These are phyloP conservation scores for Perizoma affinitatum DNA, from an alignment of 2,888 invertebrate genomes.

Conservation along the genomic window DNA sequence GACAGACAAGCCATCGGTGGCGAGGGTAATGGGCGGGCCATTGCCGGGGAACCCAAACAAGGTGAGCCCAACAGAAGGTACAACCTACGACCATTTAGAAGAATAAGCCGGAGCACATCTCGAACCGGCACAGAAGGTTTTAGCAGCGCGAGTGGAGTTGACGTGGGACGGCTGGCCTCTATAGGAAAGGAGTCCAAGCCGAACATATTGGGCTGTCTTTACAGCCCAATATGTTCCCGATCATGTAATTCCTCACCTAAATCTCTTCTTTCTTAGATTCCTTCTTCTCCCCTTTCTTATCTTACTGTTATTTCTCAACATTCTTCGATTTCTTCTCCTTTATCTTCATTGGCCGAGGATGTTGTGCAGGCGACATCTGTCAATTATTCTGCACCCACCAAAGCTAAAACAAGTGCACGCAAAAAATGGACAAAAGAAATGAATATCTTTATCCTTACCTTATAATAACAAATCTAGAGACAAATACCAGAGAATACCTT, in stretches of 20 bases:
- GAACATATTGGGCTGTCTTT: not conserved
- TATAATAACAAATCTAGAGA: too few relatives aligned
- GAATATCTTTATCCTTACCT: too few relatives aligned
- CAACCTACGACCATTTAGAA: slow-evolving; percentile 7
- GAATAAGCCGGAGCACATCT: slow-evolving; percentile 4
- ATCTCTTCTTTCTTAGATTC: slow-evolving; percentile 7
- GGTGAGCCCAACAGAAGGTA: slow-evolving; percentile 5
- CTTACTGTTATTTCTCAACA: not conserved
- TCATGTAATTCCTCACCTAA: slow-evolving; percentile 5
- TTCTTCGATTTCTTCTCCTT: not conserved
- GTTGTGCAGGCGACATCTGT: too few relatives aligned
- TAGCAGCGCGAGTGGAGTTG: slow-evolving; percentile 3
- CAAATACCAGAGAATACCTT: too few relatives aligned
- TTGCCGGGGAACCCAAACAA: slow-evolving; percentile 5
- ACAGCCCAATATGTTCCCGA: not conserved
- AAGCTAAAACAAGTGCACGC: too few relatives aligned
- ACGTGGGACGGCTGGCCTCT: not conserved
- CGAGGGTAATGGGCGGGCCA: not conserved
- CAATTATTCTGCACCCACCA: too few relatives aligned
- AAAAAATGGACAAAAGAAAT: too few relatives aligned
- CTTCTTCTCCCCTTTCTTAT: slow-evolving; percentile 9
- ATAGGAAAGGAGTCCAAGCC: slow-evolving; percentile 9
- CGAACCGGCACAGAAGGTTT: not conserved
- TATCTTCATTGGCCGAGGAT: too few relatives aligned
- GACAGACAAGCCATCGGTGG: too few relatives aligned